phyloP scores from a whole-genome alignment of 2,797 vertebrate species.

The Melanotaenia parkinsoni region DNA sequence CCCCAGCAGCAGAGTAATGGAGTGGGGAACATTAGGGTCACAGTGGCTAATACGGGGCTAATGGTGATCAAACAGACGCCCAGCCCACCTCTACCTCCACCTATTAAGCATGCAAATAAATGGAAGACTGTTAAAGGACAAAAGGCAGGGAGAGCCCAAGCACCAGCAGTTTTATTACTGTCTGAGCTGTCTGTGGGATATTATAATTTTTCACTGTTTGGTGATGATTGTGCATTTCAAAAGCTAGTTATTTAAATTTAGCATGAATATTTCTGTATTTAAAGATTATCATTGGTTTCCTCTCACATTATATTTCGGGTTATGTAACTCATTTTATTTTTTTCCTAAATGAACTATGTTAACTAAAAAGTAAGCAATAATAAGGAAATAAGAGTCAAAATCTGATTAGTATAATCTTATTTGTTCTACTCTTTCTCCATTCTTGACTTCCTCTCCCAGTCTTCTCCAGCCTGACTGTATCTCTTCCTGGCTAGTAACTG shows the following conservation, averaged over 20 bases:
- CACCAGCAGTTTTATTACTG: slow-evolving; percentile 51
- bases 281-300: background rate
- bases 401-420: background rate
- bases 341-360: background rate
- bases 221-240: slow-evolving; percentile 25
- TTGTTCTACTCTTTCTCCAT: slow-evolving; percentile 3
- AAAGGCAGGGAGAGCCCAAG: slow-evolving; percentile 51
- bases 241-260: slow-evolving; percentile 14
- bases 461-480: slow-evolving; percentile 39
- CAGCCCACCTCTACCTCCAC: slow-evolving; percentile 66
- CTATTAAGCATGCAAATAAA: slow-evolving; percentile 69
- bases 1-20: slow-evolving; percentile 77
- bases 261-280: slow-evolving; percentile 16
- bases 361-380: background rate
- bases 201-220: slow-evolving; percentile 24
- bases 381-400: background rate
- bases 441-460: slow-evolving; percentile 17
- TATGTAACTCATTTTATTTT: background rate
- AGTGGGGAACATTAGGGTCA: slow-evolving; percentile 83
- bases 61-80: slow-evolving; percentile 76
- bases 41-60: slow-evolving; percentile 79
- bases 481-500: slow-evolving; percentile 70
- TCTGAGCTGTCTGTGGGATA: slow-evolving; percentile 32
- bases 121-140: slow-evolving; percentile 63
- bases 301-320: background rate